Conservation (phyloP, 2,888 invertebrate genomes). For the Oconnorella tubifera region DNA sequence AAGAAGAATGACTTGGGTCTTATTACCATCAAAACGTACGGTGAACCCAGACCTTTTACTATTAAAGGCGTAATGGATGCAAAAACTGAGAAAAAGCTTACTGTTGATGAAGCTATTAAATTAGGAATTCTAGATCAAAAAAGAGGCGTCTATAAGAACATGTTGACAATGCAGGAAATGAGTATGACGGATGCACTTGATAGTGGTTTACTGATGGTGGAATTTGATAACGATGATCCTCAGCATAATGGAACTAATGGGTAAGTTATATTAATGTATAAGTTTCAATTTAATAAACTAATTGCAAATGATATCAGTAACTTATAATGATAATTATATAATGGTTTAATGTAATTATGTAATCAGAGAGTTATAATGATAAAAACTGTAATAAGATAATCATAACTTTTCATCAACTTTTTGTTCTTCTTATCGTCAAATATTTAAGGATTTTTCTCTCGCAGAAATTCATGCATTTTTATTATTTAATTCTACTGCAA, state of each 20-base stretch:
- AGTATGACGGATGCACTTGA: conserved; percentile 36
- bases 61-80: conserved; percentile 14
- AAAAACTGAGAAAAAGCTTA: conserved; percentile 9
- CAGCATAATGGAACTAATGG: neutral
- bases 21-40: conserved; percentile 47
- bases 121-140: conserved; percentile 11
- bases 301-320: no score
- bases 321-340: no score
- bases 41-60: conserved; percentile 46
- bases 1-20: conserved; percentile 50
- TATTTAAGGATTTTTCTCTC: neutral
- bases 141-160: conserved; percentile 18
- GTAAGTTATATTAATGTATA: no score
- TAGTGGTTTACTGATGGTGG: conserved; percentile 33
- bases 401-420: no score
- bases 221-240: conserved; percentile 27
- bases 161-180: conserved; percentile 16
- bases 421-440: no score
- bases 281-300: no score
- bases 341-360: no score
- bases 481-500: neutral
- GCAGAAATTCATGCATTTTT: neutral
- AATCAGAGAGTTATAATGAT: neutral
- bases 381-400: neutral
- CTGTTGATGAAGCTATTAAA: conserved; percentile 11